Base-by-base conservation (phyloP, 1,140 invertebrate genomes). In the Phymastichus coffea region DNA sequence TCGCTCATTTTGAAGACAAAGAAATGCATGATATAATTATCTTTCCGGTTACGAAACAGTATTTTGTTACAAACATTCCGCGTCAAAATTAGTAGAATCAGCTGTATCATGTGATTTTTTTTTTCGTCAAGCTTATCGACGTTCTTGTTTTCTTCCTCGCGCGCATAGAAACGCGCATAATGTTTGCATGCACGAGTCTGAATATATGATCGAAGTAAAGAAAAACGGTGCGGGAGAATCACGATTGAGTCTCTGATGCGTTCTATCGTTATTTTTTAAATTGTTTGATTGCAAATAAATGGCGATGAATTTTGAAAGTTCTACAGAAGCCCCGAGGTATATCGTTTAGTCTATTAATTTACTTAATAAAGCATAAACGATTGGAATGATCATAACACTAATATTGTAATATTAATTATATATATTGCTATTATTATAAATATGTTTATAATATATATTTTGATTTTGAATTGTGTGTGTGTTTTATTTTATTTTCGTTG, bases 371-470 rank as follows among this genome's bases (percentile, higher is more conserved):
- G 68, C 69, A 71, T 57, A 69, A 73, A 71, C 55, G 65, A 74
- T 71, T 72, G 70, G 64, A 70, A 73, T 61, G 68, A 77, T 71
- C 70, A 70, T 69, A 75, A 70, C 63, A 77, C 72, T 79, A 77
- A 78, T 78, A 76, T 71, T 78, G 75, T 79, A 77, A 77, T 73
- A 73, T 70, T 76, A 71, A 75, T 74, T 69, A 75, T 76, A 70
- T 75, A 76, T 72, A 73, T 72, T 72, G 58, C 66, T 71, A 75
- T 75, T 73, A 75, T 76, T 77, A 78, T 77, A 76, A 76, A 78
- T 70, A 66, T 78, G 70, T 79, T 77, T 78, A 77, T 77, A 77
- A 79, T 79, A 79, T 79, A 78, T 78, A 65, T 65, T 78, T 79
- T 79, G 68, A 79, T 78, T 79, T 78, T 75, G 69, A 79, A 73